Evolutionary conservation across 2,888 invertebrate genomes (phyloP).

Genomic region (Acanthococcus lagerstroemiae): DNA sequence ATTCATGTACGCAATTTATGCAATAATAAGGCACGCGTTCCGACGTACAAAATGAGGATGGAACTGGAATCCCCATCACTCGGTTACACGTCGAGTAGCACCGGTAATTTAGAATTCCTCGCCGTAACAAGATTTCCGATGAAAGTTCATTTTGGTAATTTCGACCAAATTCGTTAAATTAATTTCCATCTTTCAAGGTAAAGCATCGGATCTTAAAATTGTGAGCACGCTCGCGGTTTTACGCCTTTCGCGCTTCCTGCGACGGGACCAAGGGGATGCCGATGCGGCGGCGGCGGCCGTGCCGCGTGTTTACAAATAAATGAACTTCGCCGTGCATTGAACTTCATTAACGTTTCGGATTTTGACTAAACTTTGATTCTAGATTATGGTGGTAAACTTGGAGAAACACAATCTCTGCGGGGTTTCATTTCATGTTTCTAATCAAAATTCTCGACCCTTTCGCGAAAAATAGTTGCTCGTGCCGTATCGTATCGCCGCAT

Average conservation of each 20-base stretch:
- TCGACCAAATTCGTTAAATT: conserved; percentile 5
- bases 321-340: background rate
- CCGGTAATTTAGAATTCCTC: no score
- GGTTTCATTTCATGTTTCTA: background rate
- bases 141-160: conserved; percentile 16
- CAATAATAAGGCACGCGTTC: no score
- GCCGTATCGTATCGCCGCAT: no score
- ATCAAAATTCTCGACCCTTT: background rate
- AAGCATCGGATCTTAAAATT: background rate
- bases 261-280: background rate
- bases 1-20: no score
- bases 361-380: conserved; percentile 10
- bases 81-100: no score
- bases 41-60: no score
- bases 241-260: background rate
- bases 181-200: conserved; percentile 13
- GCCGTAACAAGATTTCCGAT: background rate
- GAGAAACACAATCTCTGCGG: background rate
- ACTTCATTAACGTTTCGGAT: conserved; percentile 10
- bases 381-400: background rate
- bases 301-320: conserved; percentile 15
- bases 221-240: conserved; percentile 3
- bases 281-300: background rate
- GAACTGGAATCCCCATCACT: no score
- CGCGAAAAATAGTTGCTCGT: background rate